Conservation (phyloP, 2,888 invertebrate genomes). For the Pristionchus japonicus region DNA sequence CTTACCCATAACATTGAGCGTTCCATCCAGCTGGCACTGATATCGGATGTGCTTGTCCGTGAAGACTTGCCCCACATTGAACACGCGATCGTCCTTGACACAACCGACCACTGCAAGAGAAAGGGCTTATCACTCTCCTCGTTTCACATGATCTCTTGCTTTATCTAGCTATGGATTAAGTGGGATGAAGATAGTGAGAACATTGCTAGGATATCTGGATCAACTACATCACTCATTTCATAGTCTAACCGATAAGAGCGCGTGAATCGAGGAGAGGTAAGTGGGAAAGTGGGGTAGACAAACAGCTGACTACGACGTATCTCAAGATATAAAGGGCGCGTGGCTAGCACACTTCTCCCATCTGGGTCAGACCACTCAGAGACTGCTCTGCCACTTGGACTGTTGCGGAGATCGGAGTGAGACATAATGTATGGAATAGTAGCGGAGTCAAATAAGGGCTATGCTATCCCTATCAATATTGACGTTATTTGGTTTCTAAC, state of each 20-base stretch:
- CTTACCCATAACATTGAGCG: conserved; percentile 65
- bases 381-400: not conserved
- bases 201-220: not conserved
- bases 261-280: not conserved
- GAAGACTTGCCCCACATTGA: conserved; percentile 71
- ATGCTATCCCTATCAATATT: no score
- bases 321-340: not conserved
- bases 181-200: not conserved
- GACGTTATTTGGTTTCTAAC: no score
- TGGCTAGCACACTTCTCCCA: not conserved
- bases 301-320: not conserved
- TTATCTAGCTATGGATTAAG: not conserved
- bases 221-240: not conserved
- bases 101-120: conserved; percentile 70
- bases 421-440: no score
- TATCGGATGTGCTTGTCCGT: conserved; percentile 73
- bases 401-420: not conserved
- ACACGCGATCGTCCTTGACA: conserved; percentile 65
- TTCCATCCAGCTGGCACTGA: conserved; percentile 68
- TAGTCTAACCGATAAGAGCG: not conserved
- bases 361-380: not conserved
- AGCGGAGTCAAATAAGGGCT: no score
- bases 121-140: not conserved
- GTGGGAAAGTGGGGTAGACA: not conserved
- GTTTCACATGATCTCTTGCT: not conserved